Conservation (phyloP, 2,113 vertebrate genomes). For the Ophthalmotilapia sp. region DNA sequence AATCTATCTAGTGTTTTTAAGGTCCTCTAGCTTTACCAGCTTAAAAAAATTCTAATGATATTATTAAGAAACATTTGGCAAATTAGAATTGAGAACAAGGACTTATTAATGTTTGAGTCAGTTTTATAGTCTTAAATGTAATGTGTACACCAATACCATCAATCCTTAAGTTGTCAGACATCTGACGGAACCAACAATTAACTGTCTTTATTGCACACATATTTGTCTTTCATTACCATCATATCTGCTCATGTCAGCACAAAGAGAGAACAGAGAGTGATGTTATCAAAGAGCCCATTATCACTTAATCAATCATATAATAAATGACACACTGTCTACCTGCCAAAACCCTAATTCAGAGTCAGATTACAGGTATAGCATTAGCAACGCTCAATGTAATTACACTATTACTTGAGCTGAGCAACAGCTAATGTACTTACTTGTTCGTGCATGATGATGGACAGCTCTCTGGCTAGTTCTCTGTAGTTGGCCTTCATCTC, state of each 20-base stretch:
- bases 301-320: background rate
- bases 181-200: constrained; percentile 44
- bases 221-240: constrained; percentile 83
- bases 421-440: constrained; percentile 58
- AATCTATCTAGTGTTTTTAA: background rate
- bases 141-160: background rate
- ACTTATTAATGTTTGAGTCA: background rate
- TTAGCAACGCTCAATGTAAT: background rate
- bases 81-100: background rate
- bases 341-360: background rate
- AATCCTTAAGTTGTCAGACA: background rate
- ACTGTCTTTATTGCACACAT: background rate
- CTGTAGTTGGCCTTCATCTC: constrained; percentile 98
- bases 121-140: background rate
- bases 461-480: constrained; percentile 90
- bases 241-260: constrained; percentile 86
- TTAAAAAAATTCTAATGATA: background rate
- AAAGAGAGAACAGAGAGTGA: constrained; percentile 60
- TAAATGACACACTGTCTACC: background rate
- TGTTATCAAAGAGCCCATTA: constrained; percentile 25
- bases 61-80: background rate
- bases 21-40: background rate
- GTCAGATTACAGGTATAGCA: background rate
- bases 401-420: background rate
- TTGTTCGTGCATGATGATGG: constrained; percentile 96